phyloP scores from a whole-genome alignment of 2,113 vertebrate species.

The Larimichthys crocea region DNA sequence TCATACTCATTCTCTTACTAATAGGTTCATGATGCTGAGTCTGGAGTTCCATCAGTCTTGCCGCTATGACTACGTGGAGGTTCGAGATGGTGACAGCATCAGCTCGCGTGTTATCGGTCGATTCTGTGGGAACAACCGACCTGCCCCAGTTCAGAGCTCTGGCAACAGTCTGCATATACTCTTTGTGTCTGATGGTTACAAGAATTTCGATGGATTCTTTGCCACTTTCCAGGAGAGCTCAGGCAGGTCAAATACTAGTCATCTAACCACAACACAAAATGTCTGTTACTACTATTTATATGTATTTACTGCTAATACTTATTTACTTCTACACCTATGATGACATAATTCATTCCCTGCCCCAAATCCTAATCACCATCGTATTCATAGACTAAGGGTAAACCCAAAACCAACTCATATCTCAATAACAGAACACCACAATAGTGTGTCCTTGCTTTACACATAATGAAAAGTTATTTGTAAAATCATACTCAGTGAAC shows the following conservation, averaged over 20 bases:
- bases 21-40: constrained; percentile 96
- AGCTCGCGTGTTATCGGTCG: constrained; percentile 90
- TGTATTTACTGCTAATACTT: not conserved
- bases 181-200: constrained; percentile 96
- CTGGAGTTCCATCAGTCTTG: constrained; percentile 96
- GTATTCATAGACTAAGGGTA: not conserved
- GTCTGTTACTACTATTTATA: not conserved
- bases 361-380: not conserved
- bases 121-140: constrained; percentile 93
- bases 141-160: constrained; percentile 88
- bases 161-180: constrained; percentile 92
- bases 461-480: constrained; percentile 9
- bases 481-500: not conserved
- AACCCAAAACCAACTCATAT: not conserved
- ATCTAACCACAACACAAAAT: not conserved
- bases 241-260: constrained; percentile 79
- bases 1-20: not conserved
- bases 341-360: not conserved
- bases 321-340: not conserved
- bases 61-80: constrained; percentile 95
- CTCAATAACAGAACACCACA: not conserved
- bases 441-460: not conserved
- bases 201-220: constrained; percentile 97
- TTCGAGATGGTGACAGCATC: constrained; percentile 92
- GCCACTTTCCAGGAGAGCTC: constrained; percentile 94